These are phyloP conservation scores for Merops nubicus DNA, from an alignment of 2,113 vertebrate genomes.

Conservation along the genomic window DNA sequence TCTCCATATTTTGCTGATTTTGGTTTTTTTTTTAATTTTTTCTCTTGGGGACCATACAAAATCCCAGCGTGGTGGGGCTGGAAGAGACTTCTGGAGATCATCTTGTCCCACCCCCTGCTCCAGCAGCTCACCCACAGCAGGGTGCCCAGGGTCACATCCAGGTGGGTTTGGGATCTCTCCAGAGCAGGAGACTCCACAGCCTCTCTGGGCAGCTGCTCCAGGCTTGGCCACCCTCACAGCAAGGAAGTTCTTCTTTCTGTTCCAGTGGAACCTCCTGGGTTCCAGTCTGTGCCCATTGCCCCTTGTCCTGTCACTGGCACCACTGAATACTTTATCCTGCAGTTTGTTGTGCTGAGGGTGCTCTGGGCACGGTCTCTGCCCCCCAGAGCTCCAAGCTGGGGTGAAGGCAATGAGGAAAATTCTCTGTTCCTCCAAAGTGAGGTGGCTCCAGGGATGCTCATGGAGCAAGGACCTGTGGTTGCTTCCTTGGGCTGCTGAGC, in stretches of 20 bases:
- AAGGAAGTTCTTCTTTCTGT: not conserved
- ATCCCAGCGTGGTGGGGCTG: not conserved
- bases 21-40: too few relatives aligned
- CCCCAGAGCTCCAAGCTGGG: not conserved
- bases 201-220: not conserved
- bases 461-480: fast-evolving
- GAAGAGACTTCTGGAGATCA: not conserved
- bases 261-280: not conserved
- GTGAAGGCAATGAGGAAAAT: not conserved
- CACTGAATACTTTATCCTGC: not conserved
- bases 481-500: not conserved
- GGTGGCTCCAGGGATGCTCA: not conserved
- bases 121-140: not conserved
- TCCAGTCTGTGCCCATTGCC: not conserved
- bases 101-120: not conserved
- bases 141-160: too few relatives aligned
- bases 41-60: not conserved
- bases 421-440: fast-evolving
- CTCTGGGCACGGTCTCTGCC: too few relatives aligned
- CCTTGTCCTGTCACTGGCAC: not conserved
- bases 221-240: not conserved
- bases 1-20: not conserved
- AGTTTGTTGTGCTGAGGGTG: not conserved
- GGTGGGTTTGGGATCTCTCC: too few relatives aligned
- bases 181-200: too few relatives aligned